These are phyloP conservation scores for Leucoraja erinaceus DNA, from an alignment of 2,113 vertebrate species.

Conservation along the genomic window DNA sequence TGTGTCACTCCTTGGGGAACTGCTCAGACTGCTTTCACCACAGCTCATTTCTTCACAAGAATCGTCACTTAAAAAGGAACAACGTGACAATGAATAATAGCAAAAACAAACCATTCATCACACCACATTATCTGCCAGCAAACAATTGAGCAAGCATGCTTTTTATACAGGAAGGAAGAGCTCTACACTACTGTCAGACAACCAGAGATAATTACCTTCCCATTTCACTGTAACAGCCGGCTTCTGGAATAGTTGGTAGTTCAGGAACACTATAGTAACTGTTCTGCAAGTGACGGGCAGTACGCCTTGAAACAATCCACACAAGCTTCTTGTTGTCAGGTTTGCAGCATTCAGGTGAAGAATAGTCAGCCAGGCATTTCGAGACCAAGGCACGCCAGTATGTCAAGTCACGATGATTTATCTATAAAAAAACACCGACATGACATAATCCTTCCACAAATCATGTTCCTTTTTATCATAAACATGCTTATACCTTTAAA, in stretches of 20 bases:
- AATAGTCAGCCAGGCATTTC: slow-evolving; percentile 82
- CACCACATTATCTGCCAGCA: background rate
- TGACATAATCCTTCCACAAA: background rate
- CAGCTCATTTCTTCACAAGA: slow-evolving; percentile 86
- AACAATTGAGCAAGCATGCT: background rate
- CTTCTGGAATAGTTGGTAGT: slow-evolving; percentile 87
- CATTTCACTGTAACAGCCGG: slow-evolving; percentile 68
- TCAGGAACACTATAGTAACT: slow-evolving; percentile 83
- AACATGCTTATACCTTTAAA: no score
- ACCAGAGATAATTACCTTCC: slow-evolving; percentile 63
- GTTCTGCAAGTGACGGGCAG: slow-evolving; percentile 83
- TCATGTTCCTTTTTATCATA: no score
- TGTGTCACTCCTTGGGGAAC: slow-evolving; percentile 68
- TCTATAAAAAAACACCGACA: slow-evolving; percentile 54
- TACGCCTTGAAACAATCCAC: slow-evolving; percentile 91
- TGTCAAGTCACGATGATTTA: slow-evolving; percentile 72
- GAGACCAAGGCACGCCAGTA: slow-evolving; percentile 84
- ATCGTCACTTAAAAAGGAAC: slow-evolving; percentile 69
- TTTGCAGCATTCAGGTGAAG: slow-evolving; percentile 88
- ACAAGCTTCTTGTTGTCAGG: slow-evolving; percentile 85
- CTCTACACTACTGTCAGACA: background rate
- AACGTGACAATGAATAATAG: slow-evolving; percentile 10
- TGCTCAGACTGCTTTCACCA: slow-evolving; percentile 82
- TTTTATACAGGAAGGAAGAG: background rate
- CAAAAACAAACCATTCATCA: background rate